phyloP scores from a whole-genome alignment of 2,888 invertebrate species.

The Agonopterix subpropinquella region DNA sequence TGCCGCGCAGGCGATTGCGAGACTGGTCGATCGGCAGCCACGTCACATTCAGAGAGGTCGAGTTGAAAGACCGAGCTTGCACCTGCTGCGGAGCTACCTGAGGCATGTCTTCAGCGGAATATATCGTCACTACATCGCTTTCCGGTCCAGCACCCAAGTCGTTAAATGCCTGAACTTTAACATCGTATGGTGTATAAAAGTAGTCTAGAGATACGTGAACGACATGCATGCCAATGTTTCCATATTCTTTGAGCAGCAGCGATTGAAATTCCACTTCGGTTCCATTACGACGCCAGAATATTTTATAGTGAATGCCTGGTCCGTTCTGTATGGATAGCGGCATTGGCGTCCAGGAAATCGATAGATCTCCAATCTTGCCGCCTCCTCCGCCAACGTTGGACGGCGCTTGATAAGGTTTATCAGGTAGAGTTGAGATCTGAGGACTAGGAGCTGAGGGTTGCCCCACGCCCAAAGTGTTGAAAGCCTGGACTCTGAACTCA shows the following conservation, averaged over 20 bases:
- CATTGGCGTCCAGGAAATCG: constrained; percentile 91
- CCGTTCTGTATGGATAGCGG: constrained; percentile 89
- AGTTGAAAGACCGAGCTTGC: constrained; percentile 87
- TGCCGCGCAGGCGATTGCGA: constrained; percentile 89
- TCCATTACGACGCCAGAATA: constrained; percentile 88
- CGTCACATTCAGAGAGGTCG: constrained; percentile 93
- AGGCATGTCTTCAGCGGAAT: constrained; percentile 95
- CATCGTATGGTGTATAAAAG: constrained; percentile 89
- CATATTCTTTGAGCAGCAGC: constrained; percentile 79
- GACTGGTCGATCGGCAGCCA: constrained; percentile 93
- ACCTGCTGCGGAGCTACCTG: constrained; percentile 92
- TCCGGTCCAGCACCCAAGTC: constrained; percentile 88
- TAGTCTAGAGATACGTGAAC: constrained; percentile 83
- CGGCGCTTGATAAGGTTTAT: constrained; percentile 86
- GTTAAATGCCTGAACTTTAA: constrained; percentile 90
- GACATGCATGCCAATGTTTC: constrained; percentile 87
- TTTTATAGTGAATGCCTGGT: constrained; percentile 91
- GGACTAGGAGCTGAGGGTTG: constrained; percentile 89
- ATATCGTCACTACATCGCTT: constrained; percentile 83
- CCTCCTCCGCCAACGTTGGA: constrained; percentile 92
- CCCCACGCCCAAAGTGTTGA: constrained; percentile 89
- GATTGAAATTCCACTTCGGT: constrained; percentile 86
- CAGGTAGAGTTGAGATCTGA: constrained; percentile 88
- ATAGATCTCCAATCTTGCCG: constrained; percentile 95
- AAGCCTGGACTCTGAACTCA: constrained; percentile 92